Evolutionary conservation across 2,113 vertebrate species (phyloP).

Genomic region (Arvicanthis niloticus): DNA sequence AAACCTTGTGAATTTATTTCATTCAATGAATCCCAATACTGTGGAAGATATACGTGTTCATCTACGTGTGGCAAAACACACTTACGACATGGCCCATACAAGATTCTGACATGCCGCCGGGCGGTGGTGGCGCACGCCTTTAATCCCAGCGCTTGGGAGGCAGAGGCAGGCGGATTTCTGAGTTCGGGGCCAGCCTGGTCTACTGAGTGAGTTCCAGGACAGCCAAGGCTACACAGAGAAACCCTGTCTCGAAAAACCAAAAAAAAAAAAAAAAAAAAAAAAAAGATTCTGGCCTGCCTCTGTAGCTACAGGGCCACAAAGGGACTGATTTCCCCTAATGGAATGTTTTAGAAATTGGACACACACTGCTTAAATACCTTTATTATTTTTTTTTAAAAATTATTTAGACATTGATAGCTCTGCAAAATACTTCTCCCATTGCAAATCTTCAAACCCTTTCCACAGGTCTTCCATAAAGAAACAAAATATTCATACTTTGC

Average conservation of each 20-base stretch:
- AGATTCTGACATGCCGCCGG: neutral
- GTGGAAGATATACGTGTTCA: neutral
- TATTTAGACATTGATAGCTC: slow-evolving; percentile 86
- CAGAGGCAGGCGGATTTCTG: too few species aligned
- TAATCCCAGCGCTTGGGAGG: too few species aligned
- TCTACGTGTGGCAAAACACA: neutral
- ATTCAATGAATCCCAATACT: neutral
- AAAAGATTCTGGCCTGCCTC: neutral
- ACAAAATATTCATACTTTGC: slow-evolving; percentile 71
- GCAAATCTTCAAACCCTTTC: slow-evolving; percentile 72
- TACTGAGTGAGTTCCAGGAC: too few species aligned
- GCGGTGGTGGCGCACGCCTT: too few species aligned
- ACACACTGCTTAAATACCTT: slow-evolving; percentile 83
- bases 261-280: too few species aligned
- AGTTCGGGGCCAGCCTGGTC: too few species aligned
- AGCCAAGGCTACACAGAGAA: too few species aligned
- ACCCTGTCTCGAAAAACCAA: too few species aligned
- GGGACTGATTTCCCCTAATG: fast-evolving
- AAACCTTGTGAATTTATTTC: neutral
- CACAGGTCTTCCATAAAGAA: slow-evolving; percentile 69
- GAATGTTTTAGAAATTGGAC: slow-evolving; percentile 56
- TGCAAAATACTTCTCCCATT: slow-evolving; percentile 81
- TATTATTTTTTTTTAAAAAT: slow-evolving; percentile 86
- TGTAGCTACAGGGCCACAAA: neutral
- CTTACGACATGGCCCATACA: neutral